Conservation (phyloP, 2,113 vertebrate species). For the Seriola quinqueradiata region DNA sequence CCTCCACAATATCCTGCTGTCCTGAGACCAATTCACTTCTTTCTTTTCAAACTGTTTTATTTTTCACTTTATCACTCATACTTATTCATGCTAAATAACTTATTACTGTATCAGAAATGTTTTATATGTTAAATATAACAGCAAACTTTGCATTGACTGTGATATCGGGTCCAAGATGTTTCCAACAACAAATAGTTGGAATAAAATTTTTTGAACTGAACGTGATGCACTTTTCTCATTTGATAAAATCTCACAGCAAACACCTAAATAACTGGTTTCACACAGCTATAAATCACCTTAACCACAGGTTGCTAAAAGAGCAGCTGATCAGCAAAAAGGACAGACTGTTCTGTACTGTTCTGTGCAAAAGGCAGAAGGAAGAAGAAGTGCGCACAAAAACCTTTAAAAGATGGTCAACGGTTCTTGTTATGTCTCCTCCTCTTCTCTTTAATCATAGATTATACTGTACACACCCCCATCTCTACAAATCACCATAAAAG, state of each 20-base stretch:
- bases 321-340: not conserved
- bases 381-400: slow-evolving; percentile 20
- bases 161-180: not conserved
- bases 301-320: slow-evolving; percentile 18
- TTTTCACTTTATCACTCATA: no score
- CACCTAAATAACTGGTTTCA: not conserved
- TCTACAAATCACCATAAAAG: slow-evolving; percentile 36
- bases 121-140: not conserved
- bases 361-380: slow-evolving; percentile 1
- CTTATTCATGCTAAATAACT: not conserved
- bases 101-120: not conserved
- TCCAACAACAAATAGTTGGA: not conserved
- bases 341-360: slow-evolving; percentile 10
- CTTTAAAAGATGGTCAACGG: slow-evolving; percentile 1
- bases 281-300: slow-evolving; percentile 35
- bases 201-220: not conserved
- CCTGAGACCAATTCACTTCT: not conserved
- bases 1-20: no score
- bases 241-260: not conserved
- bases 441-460: slow-evolving; percentile 22
- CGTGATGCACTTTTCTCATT: not conserved
- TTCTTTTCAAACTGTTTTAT: no score
- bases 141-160: not conserved
- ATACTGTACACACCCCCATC: not conserved
- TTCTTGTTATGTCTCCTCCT: not conserved